Base-by-base conservation (phyloP, 2,113 vertebrate species). In the Ptilorrhoa leucosticta region DNA sequence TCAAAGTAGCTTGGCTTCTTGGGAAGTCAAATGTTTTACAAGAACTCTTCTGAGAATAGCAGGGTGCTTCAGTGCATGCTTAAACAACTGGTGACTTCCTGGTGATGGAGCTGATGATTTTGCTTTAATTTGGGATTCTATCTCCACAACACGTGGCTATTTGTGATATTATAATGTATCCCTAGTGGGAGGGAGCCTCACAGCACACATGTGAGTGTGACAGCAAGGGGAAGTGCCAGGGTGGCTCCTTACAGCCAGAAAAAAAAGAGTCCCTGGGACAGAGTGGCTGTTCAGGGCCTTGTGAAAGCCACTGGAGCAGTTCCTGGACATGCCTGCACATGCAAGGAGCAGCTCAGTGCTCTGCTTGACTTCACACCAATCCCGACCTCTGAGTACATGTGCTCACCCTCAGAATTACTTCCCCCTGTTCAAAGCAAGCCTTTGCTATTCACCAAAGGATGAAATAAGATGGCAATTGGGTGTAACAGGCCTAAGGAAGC, bases 131-230 rank as follows among this genome's bases (percentile, higher is more conserved):
- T 33, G 27, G 11, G 60, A 50, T 75, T 56, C 14, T 22, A 3
- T 23, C 39, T 64, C 37, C 31, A n/a, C 35, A 9, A 1, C 21
- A 30, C 0, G 0, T 19, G 27, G 35, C 39, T 64, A 7, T 28
- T 33, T 79, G 44, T 68, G 35, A 5, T 24, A 5, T 7, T 27
- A 10, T 11, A 75, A 54, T 4, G 13, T 33, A 20, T 37, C 5
- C 45, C n/a, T 13, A 12, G 37, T 1, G 2, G 27, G 30, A 2
- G 2, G 21, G 26, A 47, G 56, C 15, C 13, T 66, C 39, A 7
- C 6, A 57, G 75, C 40, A 19, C 4, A 11, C 19, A 7, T 2
- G 10, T 13, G 68, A 83, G 37, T 0, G 0, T 10, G 20, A 42
- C 65, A 69, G 86, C 31, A 17, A 13, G 0, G 26, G 27, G 12